Evolutionary conservation across 2,113 vertebrate genomes (phyloP), one percentile per base, ranked within the genome.

Genomic region (Stictonetta naevosa): DNA sequence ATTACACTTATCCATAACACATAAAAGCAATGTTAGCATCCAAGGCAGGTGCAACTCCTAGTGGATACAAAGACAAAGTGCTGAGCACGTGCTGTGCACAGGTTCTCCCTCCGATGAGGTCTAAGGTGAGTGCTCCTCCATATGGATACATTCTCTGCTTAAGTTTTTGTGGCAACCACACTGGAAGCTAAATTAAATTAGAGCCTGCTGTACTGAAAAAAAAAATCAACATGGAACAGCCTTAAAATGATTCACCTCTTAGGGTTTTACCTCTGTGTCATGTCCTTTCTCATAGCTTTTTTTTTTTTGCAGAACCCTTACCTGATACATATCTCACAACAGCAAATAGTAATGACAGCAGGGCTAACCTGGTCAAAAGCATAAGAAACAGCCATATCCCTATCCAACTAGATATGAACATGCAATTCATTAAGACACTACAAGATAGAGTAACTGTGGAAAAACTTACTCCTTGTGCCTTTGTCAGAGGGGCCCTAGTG

Each of bases 1-100:
- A 53, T 38, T 25, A n/a, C 46, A 25, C 0, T 36, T 82, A 22
- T 55, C 16, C 12, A 2, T 33, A 29, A 9, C 19, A 23, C 1
- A 22, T 18, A 72, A 46, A 73, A 59, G 36, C 52, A 36, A 6
- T 3, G 10, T 28, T 13, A 34, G 12, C 23, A 11, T 11, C 0
- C 0, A n/a, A n/a, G 68, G 62, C 38, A 48, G 60, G 7, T 16
- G n/a, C 1, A 4, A 7, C 33, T 31, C 17, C 40, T 19, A 18
- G 34, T 33, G 58, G 34, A 2, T 6, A 7, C 2, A 5, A 36
- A 58, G 34, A 29, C 20, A n/a, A 1, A 12, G 11, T 1, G 25
- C 77, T 52, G 42, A 58, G 59, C 60, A 12, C 1, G 8, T 21
- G n/a, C 28, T 19, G 62, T 25, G 59, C 48, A 36, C 38, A 34